Conservation (phyloP, 2,797 vertebrate genomes). For the Chaunax sp. region DNA sequence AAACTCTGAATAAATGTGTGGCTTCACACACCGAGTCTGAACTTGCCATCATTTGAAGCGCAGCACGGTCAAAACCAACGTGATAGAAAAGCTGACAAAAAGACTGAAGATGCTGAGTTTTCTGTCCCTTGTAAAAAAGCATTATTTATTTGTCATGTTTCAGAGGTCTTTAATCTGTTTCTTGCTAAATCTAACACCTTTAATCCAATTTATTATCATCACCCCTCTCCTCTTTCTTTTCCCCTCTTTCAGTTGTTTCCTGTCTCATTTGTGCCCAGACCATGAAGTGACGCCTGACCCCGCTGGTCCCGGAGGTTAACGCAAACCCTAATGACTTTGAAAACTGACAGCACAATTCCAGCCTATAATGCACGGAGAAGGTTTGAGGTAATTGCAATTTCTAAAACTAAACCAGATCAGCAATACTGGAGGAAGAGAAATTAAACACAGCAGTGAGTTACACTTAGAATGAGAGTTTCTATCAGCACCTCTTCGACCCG, state of each 20-base stretch:
- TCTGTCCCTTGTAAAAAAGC: slow-evolving; percentile 19
- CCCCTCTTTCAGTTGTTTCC: slow-evolving; percentile 22
- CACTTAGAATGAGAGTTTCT: slow-evolving; percentile 6
- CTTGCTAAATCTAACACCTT: slow-evolving; percentile 27
- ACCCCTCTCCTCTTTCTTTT: neutral
- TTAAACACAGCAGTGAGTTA: slow-evolving; percentile 9
- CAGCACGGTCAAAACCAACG: slow-evolving; percentile 56
- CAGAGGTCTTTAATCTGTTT: neutral
- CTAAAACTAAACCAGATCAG: slow-evolving; percentile 19
- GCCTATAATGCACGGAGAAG: slow-evolving; percentile 20
- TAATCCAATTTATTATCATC: slow-evolving; percentile 62
- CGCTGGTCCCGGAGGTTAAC: slow-evolving; percentile 34
- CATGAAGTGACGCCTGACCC: slow-evolving; percentile 60
- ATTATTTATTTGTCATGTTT: neutral
- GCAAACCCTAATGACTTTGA: slow-evolving; percentile 58
- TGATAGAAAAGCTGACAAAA: slow-evolving; percentile 34
- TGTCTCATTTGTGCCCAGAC: slow-evolving; percentile 44
- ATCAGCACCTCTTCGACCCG: slow-evolving; percentile 41
- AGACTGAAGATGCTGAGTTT: slow-evolving; percentile 15
- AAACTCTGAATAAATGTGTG: slow-evolving; percentile 72
- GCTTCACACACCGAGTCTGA: slow-evolving; percentile 54
- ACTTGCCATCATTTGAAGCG: slow-evolving; percentile 54
- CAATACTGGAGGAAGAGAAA: slow-evolving; percentile 36
- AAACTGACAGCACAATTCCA: slow-evolving; percentile 50
- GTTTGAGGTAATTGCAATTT: slow-evolving; percentile 34